Evolutionary conservation across 2,113 vertebrate species (phyloP), one percentile per base, ranked within the genome.

Genomic region (Gobio gobio): DNA sequence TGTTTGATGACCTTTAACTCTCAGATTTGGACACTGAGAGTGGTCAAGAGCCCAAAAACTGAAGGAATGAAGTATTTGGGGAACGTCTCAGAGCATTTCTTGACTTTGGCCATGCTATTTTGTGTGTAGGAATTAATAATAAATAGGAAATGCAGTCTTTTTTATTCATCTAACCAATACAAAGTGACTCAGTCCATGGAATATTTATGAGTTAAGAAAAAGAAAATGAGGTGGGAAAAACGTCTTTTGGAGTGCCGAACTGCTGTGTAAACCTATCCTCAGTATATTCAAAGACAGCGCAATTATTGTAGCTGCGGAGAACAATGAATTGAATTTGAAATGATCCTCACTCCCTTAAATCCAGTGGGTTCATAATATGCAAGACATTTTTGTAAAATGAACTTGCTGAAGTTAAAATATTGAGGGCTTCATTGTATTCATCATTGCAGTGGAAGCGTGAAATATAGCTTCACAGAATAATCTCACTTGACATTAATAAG

Each of bases 1-100:
- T 92, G 84, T 87, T 88, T 83, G 70, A 29, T 91, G 90, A 93
- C 91, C 92, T 94, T 92, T 92, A 77, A 85, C 33, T 68, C 18
- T 40, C 16, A 29, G 72, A 85, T 7, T 45, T 59, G 85, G 82
- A 86, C 74, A 13, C 33, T 40, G 61, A 82, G 59, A 61, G 43
- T 10, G 43, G 77, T 58, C 74, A 20, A 51, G 45, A 66, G 81
- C 64, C 24, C 14, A 10, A 45, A 75, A 75, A 29, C 29, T 29
- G 29, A 29, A 29, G 29, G 36, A 58, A 66, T 76, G 18, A 10
- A 20, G 36, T n/a, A 24, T 26, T 77, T 36, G 14, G 9, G 13
- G 75, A 40, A 58, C 4, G n/a, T 33, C 75, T 22, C 18, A 14
- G 20, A 78, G 16, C 29, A n/a, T 36, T 36, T 58, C 10, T 36